Evolutionary conservation across 2,113 vertebrate species (phyloP).

Genomic region (Mus musculus): DNA sequence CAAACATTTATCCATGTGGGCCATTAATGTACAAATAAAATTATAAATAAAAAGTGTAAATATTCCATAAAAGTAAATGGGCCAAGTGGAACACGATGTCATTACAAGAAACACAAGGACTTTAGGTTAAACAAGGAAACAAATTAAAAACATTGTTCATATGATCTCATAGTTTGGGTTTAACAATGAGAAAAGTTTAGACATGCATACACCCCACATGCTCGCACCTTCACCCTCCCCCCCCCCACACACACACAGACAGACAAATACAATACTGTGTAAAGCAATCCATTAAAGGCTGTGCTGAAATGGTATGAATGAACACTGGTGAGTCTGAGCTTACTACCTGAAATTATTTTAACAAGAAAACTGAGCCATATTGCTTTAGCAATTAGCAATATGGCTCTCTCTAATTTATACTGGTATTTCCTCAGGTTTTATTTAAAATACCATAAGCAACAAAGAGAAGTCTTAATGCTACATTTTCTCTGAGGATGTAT

Average conservation of each 20-base stretch:
- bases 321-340: no score
- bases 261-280: background rate
- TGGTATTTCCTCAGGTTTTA: background rate
- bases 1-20: background rate
- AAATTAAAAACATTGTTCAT: background rate
- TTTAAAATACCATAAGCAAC: background rate
- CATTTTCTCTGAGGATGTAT: background rate
- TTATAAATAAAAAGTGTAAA: background rate
- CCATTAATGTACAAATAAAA: background rate
- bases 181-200: background rate
- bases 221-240: accelerated
- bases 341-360: background rate
- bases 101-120: background rate
- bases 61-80: background rate
- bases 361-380: background rate
- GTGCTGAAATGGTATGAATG: background rate
- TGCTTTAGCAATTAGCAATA: background rate
- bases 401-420: background rate
- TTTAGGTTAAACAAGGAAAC: background rate
- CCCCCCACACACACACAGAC: background rate
- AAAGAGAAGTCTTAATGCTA: background rate
- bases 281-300: background rate
- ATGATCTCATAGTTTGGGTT: background rate
- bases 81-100: background rate
- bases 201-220: no score